Conservation (phyloP, 2,113 vertebrate species). For the Erpornis zantholeuca region DNA sequence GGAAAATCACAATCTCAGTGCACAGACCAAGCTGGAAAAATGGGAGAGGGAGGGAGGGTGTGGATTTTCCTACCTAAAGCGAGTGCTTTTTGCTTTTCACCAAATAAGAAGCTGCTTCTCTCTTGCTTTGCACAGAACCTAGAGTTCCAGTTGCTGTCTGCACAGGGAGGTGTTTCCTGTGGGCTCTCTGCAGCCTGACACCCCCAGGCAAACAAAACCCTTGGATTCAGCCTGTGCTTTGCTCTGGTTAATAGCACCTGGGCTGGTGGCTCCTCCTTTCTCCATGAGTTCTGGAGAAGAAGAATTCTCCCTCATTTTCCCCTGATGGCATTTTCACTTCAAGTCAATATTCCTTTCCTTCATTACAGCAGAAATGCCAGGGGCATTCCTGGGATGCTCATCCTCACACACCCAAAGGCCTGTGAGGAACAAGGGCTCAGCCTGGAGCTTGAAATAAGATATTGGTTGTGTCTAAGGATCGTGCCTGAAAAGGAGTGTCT, state of each 20-base stretch:
- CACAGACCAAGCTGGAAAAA: neutral
- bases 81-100: neutral
- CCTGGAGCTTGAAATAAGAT: neutral
- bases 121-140: neutral
- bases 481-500: neutral
- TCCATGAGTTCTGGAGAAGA: neutral
- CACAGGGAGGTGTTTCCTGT: rapidly evolving
- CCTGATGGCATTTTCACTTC: neutral
- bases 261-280: neutral
- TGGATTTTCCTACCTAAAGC: neutral
- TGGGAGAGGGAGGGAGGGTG: no score
- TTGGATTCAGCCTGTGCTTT: neutral
- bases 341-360: neutral
- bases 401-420: neutral
- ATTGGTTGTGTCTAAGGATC: neutral
- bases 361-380: no score
- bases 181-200: no score
- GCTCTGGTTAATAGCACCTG: neutral
- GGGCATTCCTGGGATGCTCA: neutral
- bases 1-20: neutral
- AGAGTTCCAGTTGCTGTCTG: neutral
- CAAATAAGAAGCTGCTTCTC: neutral
- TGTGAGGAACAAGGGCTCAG: neutral
- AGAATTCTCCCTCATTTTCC: neutral
- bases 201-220: no score